Base-by-base conservation (phyloP, 1,140 invertebrate genomes). In the Ceratosolen solmsi region DNA sequence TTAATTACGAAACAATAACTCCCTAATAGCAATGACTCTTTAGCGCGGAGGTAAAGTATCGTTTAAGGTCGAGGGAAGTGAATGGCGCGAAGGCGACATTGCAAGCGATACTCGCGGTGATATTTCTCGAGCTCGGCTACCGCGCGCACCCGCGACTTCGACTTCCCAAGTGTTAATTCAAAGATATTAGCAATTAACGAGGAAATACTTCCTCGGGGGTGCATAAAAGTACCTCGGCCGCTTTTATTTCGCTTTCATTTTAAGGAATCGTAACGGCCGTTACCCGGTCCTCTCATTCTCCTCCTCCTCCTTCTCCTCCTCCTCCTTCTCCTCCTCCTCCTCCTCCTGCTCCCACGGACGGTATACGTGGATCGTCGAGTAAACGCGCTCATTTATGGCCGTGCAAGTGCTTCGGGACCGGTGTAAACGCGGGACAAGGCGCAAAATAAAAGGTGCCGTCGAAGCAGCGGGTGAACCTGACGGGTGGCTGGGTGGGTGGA, bases 111-210 rank as follows among this genome's bases (percentile, higher is more conserved):
- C 13, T 15, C 22, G 17, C 33, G 51, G 38, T 60, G 25, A 79
- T 79, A 72, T 79, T 79, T 79, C 36, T n/a, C 77, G 60, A 30
- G 33, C 1, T 27, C 49, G 38, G 30, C 65, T 54, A 58, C 30
- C 65, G 76, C 60, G 41, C 46, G 51, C 20, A 68, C 51, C 20
- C 3, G 75, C 60, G n/a, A 54, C 41, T 54, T 36, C 17, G 68
- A 79, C 72, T 81, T 70, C 38, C 33, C 71, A 20, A 71, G 46
- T 60, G 80, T 82, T 82, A 82, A 82, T 82, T 76, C 73, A 82
- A 82, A 82, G 80, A 73, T 71, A 82, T 82, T 77, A 71, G 80
- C 80, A 77, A 82, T 82, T 82, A 82, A 82, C 80, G 74, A 76
- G 73, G 51, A 82, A 82, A 75, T 82, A 82, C 80, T 82, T 81